A percentile compares a stretch with the other conserved stretches of the same genome.
Conservation (phyloP, 2,888 invertebrate species). For the Tholera decimalis region DNA sequence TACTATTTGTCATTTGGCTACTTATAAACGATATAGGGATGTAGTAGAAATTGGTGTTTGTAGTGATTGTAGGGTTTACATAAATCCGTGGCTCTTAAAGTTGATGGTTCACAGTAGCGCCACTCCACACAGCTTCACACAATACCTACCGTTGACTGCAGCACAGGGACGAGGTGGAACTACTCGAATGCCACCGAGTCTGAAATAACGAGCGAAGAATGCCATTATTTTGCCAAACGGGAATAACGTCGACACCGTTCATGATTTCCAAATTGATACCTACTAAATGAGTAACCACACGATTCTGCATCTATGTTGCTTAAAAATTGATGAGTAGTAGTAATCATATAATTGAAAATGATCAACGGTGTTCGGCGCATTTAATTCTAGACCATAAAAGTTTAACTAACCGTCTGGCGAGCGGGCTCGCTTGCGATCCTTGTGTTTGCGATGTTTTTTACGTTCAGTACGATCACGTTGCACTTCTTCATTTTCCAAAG, state of each 20-base stretch:
- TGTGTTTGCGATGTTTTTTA: constrained; percentile 90
- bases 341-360: constrained; percentile 66
- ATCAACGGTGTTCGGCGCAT: constrained; percentile 75
- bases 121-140: constrained; percentile 34
- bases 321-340: not conserved
- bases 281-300: no score
- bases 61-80: constrained; percentile 3
- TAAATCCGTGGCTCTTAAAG: constrained; percentile 18
- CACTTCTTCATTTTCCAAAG: constrained; percentile 88
- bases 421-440: constrained; percentile 88
- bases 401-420: constrained; percentile 91
- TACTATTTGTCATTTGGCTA: not conserved
- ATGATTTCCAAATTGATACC: constrained; percentile 71
- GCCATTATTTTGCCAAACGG: constrained; percentile 88
- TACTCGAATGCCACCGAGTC: constrained; percentile 86
- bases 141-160: constrained; percentile 82
- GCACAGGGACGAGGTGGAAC: constrained; percentile 81
- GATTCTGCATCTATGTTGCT: not conserved
- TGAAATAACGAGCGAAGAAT: constrained; percentile 91
- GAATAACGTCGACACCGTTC: constrained; percentile 73
- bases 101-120: constrained; percentile 22
- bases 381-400: constrained; percentile 57
- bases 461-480: constrained; percentile 78
- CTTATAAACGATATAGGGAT: not conserved
- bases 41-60: no score